Percentiles rank a stretch among this genome's conserved stretches.
These are phyloP conservation scores for Synanthedon vespiformis DNA, from an alignment of 2,888 invertebrate genomes.

Conservation along the genomic window DNA sequence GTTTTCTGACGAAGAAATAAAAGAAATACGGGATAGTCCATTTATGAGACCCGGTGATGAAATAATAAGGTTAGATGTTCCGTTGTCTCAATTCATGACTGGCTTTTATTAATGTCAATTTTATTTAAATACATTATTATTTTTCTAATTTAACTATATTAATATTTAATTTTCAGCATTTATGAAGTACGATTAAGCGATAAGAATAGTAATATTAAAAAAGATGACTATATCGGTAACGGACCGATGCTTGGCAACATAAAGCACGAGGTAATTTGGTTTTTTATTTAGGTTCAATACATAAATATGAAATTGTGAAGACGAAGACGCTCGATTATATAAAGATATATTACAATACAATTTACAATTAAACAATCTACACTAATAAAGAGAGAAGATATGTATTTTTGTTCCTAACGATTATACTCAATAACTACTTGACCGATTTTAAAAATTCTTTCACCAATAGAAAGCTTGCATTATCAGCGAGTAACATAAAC, in stretches of 20 bases:
- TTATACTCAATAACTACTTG: background rate
- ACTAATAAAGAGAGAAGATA: background rate
- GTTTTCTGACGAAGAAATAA: slow-evolving; percentile 66
- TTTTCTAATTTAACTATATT: slow-evolving; percentile 14
- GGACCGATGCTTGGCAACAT: background rate
- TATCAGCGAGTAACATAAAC: no score
- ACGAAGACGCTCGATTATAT: no score
- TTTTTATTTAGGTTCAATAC: background rate
- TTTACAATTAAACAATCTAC: background rate
- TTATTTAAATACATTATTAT: slow-evolving; percentile 19
- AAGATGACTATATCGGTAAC: slow-evolving; percentile 14
- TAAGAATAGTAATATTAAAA: slow-evolving; percentile 53
- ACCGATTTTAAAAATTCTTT: no score
- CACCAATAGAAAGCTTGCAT: no score
- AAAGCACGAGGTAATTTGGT: background rate
- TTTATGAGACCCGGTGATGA: slow-evolving; percentile 55
- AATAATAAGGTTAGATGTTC: slow-evolving; percentile 54
- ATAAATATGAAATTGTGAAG: background rate
- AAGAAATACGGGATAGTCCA: slow-evolving; percentile 48
- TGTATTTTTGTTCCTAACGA: no score
- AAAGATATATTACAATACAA: no score
- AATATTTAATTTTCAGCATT: slow-evolving; percentile 35
- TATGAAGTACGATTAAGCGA: slow-evolving; percentile 56
- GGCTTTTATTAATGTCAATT: slow-evolving; percentile 6
- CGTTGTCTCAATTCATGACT: slow-evolving; percentile 23